Evolutionary conservation across 2,888 invertebrate species (phyloP).

Genomic region (Mechanitis messenoides): DNA sequence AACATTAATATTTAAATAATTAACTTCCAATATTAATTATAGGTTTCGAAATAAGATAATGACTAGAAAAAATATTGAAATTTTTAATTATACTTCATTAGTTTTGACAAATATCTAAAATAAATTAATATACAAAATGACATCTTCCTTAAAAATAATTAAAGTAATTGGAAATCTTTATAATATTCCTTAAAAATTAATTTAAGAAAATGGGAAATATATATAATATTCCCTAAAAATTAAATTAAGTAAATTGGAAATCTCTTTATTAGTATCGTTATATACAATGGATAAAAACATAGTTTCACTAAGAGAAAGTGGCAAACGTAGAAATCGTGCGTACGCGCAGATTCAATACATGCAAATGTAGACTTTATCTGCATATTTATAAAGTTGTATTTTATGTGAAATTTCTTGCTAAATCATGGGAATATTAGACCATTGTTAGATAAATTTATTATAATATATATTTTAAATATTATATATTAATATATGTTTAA

Average conservation of each 20-base stretch:
- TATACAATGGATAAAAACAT: conserved; percentile 66
- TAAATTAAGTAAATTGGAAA: conserved; percentile 26
- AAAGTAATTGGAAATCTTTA: too few species aligned
- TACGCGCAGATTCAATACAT: conserved; percentile 18
- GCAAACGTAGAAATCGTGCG: conserved; percentile 45
- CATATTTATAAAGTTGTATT: conserved; percentile 13
- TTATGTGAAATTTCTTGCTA: conserved; percentile 9
- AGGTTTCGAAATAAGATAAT: neutral
- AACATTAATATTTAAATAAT: neutral
- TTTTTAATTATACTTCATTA: too few species aligned
- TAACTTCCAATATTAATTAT: conserved; percentile 2
- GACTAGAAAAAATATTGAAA: too few species aligned
- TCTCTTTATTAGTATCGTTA: conserved; percentile 30
- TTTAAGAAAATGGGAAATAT: neutral
- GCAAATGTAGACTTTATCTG: conserved; percentile 29
- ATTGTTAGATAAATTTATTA: neutral
- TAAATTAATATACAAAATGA: too few species aligned
- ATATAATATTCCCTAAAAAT: conserved; percentile 5
- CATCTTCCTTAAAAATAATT: too few species aligned
- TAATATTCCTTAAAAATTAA: too few species aligned
- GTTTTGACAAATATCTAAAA: too few species aligned
- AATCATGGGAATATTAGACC: neutral
- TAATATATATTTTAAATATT: conserved; percentile 3
- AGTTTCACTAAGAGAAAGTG: conserved; percentile 74
- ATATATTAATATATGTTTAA: neutral